A percentile compares a stretch with the other conserved stretches of the same genome.
These are phyloP conservation scores for Rallus limicola DNA, from an alignment of 2,113 vertebrate species.

Conservation along the genomic window DNA sequence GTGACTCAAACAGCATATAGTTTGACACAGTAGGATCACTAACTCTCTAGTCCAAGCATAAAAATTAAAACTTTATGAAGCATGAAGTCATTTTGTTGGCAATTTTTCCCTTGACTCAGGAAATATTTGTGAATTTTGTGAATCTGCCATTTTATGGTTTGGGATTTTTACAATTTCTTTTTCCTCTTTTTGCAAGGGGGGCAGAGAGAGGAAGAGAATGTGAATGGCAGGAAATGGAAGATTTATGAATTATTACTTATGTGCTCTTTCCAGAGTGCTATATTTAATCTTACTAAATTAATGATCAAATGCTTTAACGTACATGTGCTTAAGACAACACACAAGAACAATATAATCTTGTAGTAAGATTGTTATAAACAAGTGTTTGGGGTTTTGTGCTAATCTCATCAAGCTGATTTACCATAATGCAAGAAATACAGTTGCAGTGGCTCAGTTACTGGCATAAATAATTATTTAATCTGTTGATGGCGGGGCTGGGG, in stretches of 20 bases:
- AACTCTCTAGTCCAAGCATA: background rate
- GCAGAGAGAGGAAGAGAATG: background rate
- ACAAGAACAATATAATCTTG: background rate
- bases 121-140: constrained; percentile 27
- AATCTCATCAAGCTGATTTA: background rate
- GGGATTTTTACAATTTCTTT: constrained; percentile 28
- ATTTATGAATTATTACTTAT: background rate
- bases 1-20: background rate
- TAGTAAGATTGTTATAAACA: background rate
- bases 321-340: background rate
- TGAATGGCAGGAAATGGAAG: constrained; percentile 12
- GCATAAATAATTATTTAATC: constrained; percentile 13
- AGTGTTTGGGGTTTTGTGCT: background rate
- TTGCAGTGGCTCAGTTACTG: constrained; percentile 6
- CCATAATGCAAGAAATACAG: background rate
- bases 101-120: constrained; percentile 37
- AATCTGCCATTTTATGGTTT: constrained; percentile 47
- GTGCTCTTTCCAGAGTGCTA: background rate
- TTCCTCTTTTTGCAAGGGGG: background rate
- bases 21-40: background rate
- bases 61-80: constrained; percentile 28
- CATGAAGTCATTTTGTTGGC: constrained; percentile 24
- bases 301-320: background rate
- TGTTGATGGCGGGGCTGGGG: background rate
- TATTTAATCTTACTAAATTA: background rate